A percentile compares a stretch with the other conserved stretches of the same genome.
Conservation (phyloP, 2,797 vertebrate genomes). For the Rhinichthys osculus region DNA sequence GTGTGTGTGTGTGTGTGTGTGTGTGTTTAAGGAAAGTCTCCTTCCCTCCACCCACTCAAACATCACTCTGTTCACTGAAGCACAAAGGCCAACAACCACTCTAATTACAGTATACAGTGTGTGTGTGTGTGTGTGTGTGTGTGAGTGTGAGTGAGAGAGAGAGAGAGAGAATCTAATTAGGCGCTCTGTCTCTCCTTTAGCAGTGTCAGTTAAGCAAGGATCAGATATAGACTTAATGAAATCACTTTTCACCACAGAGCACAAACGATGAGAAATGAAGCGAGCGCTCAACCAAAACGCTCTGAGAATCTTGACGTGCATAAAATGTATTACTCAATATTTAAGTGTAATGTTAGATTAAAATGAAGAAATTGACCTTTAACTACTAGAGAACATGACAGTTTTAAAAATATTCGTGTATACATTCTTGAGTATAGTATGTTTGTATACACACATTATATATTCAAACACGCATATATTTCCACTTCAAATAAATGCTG, state of each 20-base stretch:
- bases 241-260: constrained; percentile 52
- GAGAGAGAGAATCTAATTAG: constrained; percentile 24
- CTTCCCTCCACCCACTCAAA: constrained; percentile 29
- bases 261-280: constrained; percentile 4
- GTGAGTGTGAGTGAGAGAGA: constrained; percentile 22
- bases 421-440: neutral
- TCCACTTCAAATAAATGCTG: too few species aligned
- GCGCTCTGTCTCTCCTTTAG: constrained; percentile 34
- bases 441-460: too few species aligned
- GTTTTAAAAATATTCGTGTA: neutral
- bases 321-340: neutral
- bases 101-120: constrained; percentile 42
- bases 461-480: neutral
- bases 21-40: constrained; percentile 14
- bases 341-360: neutral
- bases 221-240: constrained; percentile 56
- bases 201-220: constrained; percentile 47
- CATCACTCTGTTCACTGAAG: constrained; percentile 44
- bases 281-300: constrained; percentile 10
- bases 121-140: constrained; percentile 34
- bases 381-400: neutral
- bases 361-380: neutral
- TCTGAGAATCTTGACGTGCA: neutral
- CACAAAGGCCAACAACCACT: constrained; percentile 47
- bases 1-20: constrained; percentile 18